Conservation (phyloP, 2,888 invertebrate genomes). For the Agriopis aurantiaria region DNA sequence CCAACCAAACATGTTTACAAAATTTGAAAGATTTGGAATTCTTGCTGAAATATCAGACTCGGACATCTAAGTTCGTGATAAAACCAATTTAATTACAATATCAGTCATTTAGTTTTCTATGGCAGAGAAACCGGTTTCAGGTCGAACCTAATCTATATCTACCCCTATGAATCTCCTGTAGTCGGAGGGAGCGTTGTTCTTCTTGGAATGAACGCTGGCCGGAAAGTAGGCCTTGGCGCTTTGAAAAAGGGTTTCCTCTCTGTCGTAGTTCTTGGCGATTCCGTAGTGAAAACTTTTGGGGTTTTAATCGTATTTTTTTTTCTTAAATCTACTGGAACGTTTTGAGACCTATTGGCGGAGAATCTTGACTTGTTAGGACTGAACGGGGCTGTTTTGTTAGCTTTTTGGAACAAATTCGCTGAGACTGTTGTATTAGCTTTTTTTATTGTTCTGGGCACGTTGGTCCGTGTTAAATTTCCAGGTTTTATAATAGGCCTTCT, state of each 20-base stretch:
- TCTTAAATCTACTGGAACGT: constrained; percentile 76
- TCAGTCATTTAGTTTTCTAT: constrained; percentile 65
- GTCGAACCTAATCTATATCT: constrained; percentile 46
- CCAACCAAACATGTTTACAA: background rate
- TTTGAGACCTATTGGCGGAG: constrained; percentile 71
- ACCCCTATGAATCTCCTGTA: constrained; percentile 47
- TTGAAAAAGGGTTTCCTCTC: constrained; percentile 74
- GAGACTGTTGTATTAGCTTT: constrained; percentile 65
- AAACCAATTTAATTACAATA: constrained; percentile 55
- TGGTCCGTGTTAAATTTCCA: constrained; percentile 66
- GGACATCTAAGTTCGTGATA: constrained; percentile 38
- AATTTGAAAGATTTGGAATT: constrained; percentile 2
- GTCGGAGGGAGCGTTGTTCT: constrained; percentile 66
- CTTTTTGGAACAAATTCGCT: constrained; percentile 63
- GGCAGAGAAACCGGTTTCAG: constrained; percentile 65
- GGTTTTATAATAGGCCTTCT: constrained; percentile 72
- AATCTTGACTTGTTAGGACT: constrained; percentile 72
- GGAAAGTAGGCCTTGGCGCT: constrained; percentile 72
- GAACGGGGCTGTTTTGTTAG: constrained; percentile 72
- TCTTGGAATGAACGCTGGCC: constrained; percentile 77
- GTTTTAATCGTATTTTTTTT: constrained; percentile 66
- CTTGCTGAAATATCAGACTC: constrained; percentile 55
- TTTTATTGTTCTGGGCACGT: constrained; percentile 50
- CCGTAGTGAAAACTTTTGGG: constrained; percentile 70
- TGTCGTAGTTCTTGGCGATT: constrained; percentile 72